phyloP scores from a whole-genome alignment of 2,797 vertebrate species.

The Enteromius viviparus region DNA sequence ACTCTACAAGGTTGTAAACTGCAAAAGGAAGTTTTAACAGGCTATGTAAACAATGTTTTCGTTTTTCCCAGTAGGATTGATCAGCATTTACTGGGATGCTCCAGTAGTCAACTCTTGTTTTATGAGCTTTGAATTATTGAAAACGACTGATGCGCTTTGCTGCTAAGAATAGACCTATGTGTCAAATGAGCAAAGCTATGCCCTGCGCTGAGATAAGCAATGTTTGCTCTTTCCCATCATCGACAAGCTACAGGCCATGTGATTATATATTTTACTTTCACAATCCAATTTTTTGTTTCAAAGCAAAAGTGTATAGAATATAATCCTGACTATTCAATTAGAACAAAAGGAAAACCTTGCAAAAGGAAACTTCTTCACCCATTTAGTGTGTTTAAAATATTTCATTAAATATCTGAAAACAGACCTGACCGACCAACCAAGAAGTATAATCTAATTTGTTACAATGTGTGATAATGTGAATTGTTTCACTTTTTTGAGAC shows the following conservation, averaged over 20 bases:
- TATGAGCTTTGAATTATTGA: constrained; percentile 30
- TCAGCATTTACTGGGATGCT: neutral
- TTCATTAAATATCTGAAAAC: neutral
- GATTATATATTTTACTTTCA: neutral
- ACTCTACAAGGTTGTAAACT: constrained; percentile 1
- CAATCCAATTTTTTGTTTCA: neutral
- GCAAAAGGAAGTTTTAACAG: neutral
- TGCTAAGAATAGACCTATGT: constrained; percentile 29
- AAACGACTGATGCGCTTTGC: constrained; percentile 2
- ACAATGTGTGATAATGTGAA: neutral
- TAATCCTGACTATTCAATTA: constrained; percentile 1
- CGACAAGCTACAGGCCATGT: neutral
- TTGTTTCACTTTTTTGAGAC: neutral
- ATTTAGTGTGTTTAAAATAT: neutral
- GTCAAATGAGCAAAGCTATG: constrained; percentile 18
- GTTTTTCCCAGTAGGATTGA: neutral
- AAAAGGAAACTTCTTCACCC: too few relatives aligned
- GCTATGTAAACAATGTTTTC: neutral
- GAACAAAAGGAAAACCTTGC: neutral
- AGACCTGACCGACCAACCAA: neutral
- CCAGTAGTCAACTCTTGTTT: neutral
- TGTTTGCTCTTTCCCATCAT: neutral
- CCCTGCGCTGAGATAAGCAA: constrained; percentile 5
- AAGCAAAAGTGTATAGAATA: neutral
- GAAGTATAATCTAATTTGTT: neutral